Evolutionary conservation across 1,140 invertebrate species (phyloP).

Genomic region (Bombus vancouverensis): DNA sequence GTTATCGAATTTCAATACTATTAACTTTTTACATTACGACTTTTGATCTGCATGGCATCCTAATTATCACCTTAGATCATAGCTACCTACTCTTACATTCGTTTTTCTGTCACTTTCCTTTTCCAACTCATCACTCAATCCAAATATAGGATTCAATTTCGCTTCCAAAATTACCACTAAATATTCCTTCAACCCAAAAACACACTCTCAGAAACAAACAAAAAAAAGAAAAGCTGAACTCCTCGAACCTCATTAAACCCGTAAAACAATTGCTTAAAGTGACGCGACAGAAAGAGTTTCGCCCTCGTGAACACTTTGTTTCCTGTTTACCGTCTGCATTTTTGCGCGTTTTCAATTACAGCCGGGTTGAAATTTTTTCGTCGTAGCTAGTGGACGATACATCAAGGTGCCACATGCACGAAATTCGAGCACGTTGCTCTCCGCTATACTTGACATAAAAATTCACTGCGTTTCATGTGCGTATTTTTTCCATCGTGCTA

Average conservation of each 20-base stretch:
- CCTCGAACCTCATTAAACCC: background rate
- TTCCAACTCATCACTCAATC: background rate
- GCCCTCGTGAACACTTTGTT: background rate
- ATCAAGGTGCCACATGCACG: slow-evolving; percentile 53
- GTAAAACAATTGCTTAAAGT: background rate
- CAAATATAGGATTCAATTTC: slow-evolving; percentile 48
- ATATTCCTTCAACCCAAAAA: slow-evolving; percentile 1
- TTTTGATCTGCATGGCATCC: background rate
- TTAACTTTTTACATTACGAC: background rate
- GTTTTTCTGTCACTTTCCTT: background rate
- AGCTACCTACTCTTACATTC: background rate
- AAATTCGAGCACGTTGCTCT: slow-evolving; percentile 49
- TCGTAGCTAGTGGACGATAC: slow-evolving; percentile 16
- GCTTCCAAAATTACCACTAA: background rate
- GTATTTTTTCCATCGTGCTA: slow-evolving; percentile 57
- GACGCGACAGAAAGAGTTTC: background rate
- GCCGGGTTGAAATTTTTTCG: slow-evolving; percentile 39
- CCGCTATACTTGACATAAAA: slow-evolving; percentile 46
- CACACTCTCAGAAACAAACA: background rate
- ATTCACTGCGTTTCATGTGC: slow-evolving; percentile 52
- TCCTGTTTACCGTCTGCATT: slow-evolving; percentile 13
- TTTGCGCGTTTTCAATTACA: slow-evolving; percentile 53
- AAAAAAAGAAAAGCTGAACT: background rate
- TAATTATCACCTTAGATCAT: background rate
- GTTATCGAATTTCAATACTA: background rate